Evolutionary conservation across 2,888 invertebrate species (phyloP), one percentile per base, ranked within the genome.

Genomic region (Andrena chrysosceles): DNA sequence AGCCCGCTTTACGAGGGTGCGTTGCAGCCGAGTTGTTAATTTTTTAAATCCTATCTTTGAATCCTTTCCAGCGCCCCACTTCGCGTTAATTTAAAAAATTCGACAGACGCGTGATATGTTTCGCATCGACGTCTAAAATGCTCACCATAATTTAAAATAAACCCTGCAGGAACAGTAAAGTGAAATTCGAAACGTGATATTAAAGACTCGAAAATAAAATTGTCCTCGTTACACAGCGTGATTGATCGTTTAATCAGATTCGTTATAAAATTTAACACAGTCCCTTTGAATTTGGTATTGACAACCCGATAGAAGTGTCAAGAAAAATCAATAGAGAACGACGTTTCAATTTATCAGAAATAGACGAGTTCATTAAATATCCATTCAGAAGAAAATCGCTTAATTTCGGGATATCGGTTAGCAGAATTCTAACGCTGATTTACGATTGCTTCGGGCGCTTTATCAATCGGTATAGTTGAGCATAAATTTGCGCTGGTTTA

Each of bases 401-500:
- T 52, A 70, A 75, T 60, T 42, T 66, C 8, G 26, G 23, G 35
- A 10, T 16, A 76, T 33, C 26, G 54, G 69, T 42, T 31, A 42
- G 68, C 26, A 26, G 23, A 64, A 42, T 80, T 71, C 63, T 48
- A 63, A 48, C 13, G 33, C 29, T 60, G 49, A 79, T 79, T 80
- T 80, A 80, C 31, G 66, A 64, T 48, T 60, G 35, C 23, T 54
- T 54, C 54, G 64, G 42, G 66, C 16, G 23, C 59, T 62, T 60
- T 71, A 71, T 66, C 66, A 79, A 78, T 71, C 71, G 60, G 31
- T 56, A 54, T 31, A 66, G 42, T 60, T 42, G 23, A 23, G 29
- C 49, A 48, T 35, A 49, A 80, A 80, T 80, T 71, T 52, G 2
- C 60, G 20, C 16, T 13, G 64, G 59, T 71, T 67, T 80, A 79